phyloP scores from a whole-genome alignment of 2,797 vertebrate species.

The Babyrousa celebensis region DNA sequence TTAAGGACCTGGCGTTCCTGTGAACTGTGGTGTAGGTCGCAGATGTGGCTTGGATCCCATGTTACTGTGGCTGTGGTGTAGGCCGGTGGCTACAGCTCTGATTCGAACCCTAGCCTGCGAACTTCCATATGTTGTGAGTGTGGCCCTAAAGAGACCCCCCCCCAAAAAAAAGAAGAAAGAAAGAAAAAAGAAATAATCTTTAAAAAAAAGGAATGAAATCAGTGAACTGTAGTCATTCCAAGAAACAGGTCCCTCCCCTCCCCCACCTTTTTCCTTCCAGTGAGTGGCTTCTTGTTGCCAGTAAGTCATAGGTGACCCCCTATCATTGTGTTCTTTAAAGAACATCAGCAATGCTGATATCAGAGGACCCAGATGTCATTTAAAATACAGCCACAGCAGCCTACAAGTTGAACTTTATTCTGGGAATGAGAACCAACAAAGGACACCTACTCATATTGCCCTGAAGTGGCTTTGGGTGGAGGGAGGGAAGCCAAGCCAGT shows the following conservation, averaged over 20 bases:
- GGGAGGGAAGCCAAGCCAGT: background rate
- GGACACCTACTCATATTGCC: constrained; percentile 45
- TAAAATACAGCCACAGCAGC: constrained; percentile 59
- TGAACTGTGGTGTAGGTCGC: no score
- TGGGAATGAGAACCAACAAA: constrained; percentile 66
- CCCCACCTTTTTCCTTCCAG: background rate
- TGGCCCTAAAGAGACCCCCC: no score
- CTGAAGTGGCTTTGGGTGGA: constrained; percentile 20
- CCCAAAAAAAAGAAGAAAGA: background rate
- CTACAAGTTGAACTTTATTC: constrained; percentile 65
- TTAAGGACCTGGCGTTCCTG: no score
- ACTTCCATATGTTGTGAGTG: no score
- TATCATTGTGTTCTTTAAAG: constrained; percentile 37
- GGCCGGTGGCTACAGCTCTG: no score
- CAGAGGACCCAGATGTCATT: constrained; percentile 63
- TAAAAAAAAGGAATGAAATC: constrained; percentile 16
- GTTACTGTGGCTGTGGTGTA: no score
- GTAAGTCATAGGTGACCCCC: constrained; percentile 45
- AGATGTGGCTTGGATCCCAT: no score
- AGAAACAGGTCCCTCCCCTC: background rate
- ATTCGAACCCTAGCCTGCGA: no score
- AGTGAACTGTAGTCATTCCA: constrained; percentile 57
- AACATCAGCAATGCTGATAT: constrained; percentile 51
- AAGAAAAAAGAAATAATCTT: background rate
- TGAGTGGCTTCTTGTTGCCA: constrained; percentile 52